phyloP scores from a whole-genome alignment of 2,113 vertebrate species.

The Tautogolabrus adspersus region DNA sequence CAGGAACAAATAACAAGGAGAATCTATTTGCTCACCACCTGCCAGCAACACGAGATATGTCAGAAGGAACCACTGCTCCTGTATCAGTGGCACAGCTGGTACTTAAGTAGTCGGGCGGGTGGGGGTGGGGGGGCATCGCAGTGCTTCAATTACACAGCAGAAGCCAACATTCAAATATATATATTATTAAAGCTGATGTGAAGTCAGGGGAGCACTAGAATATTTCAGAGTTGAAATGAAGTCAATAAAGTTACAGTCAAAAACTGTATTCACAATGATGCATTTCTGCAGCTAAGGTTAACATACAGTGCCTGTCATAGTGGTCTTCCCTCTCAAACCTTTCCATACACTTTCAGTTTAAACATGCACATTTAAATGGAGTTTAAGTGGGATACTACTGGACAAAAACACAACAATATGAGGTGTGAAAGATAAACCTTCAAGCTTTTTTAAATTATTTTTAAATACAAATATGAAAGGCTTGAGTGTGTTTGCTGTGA shows the following conservation, averaged over 20 bases:
- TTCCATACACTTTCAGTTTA: neutral
- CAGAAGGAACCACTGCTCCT: constrained; percentile 45
- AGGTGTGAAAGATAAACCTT: no score
- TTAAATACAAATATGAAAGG: neutral
- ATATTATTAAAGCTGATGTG: neutral
- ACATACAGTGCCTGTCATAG: neutral
- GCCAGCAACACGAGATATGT: constrained; percentile 54
- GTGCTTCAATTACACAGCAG: constrained; percentile 75
- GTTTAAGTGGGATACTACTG: neutral
- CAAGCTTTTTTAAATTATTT: no score
- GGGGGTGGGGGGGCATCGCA: constrained; percentile 8
- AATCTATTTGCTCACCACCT: constrained; percentile 57
- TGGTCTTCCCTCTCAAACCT: neutral
- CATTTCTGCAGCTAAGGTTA: neutral
- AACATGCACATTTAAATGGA: neutral
- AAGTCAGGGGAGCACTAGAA: constrained; percentile 15
- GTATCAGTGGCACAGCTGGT: constrained; percentile 67
- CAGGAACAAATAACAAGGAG: constrained; percentile 46
- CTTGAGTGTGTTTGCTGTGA: neutral
- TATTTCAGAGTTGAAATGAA: neutral
- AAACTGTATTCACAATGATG: neutral
- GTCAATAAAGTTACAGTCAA: neutral
- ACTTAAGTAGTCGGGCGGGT: constrained; percentile 12
- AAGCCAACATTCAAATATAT: constrained; percentile 61
- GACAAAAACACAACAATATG: neutral